Percentiles rank a stretch among this genome's conserved stretches.
Evolutionary conservation across 2,797 vertebrate species (phyloP).

Genomic region (Corythornis leucogaster): DNA sequence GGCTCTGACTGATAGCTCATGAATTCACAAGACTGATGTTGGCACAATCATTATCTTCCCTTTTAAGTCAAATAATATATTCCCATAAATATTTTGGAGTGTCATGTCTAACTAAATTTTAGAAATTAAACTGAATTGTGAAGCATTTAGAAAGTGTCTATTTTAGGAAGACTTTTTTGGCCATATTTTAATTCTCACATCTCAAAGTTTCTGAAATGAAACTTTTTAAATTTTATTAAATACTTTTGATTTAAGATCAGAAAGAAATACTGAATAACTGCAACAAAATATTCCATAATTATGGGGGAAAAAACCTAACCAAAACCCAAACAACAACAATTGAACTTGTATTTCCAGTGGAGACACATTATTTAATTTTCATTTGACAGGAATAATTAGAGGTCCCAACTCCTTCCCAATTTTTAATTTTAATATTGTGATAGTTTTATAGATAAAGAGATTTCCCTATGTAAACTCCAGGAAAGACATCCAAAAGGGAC

Average conservation of each 20-base stretch:
- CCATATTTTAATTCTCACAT: neutral
- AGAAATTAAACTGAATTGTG: neutral
- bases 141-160: neutral
- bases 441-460: neutral
- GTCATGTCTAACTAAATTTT: neutral
- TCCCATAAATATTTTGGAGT: constrained; percentile 7
- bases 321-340: neutral
- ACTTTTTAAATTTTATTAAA: neutral
- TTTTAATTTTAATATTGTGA: neutral
- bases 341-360: neutral
- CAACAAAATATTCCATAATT: neutral
- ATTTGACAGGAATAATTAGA: neutral
- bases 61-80: constrained; percentile 37
- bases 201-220: neutral
- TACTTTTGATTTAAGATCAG: neutral
- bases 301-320: accelerated
- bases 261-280: neutral
- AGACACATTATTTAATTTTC: neutral
- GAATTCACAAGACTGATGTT: constrained; percentile 8
- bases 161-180: neutral
- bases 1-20: constrained; percentile 7
- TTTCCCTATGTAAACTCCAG: neutral
- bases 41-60: neutral
- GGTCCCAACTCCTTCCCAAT: neutral
- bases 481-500: neutral